A percentile compares a stretch with the other conserved stretches of the same genome.
Evolutionary conservation across 1,140 invertebrate genomes (phyloP).

Genomic region (Bombus superbus): DNA sequence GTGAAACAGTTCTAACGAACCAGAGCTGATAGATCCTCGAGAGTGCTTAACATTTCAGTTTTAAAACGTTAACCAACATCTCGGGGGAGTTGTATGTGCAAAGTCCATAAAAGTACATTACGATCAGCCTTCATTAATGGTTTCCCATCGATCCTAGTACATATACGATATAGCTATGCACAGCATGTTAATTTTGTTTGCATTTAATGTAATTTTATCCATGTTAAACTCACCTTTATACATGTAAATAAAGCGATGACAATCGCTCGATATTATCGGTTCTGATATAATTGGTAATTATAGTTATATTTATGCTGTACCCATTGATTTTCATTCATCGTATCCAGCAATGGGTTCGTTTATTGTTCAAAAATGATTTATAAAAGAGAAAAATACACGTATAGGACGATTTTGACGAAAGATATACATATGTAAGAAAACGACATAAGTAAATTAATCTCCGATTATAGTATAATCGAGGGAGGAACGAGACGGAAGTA

Average conservation of each 20-base stretch:
- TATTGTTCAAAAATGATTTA: too few relatives aligned
- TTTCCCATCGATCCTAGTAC: background rate
- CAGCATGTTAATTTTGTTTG: background rate
- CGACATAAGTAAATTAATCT: too few relatives aligned
- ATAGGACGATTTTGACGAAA: too few relatives aligned
- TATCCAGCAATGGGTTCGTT: too few relatives aligned
- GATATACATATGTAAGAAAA: too few relatives aligned
- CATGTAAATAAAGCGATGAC: background rate
- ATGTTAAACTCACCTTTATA: background rate
- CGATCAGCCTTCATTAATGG: background rate
- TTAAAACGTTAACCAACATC: conserved; percentile 22
- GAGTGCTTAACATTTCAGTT: conserved; percentile 52
- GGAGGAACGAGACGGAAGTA: too few relatives aligned
- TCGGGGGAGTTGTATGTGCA: conserved; percentile 28
- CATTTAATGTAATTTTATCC: background rate
- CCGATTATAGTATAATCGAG: too few relatives aligned
- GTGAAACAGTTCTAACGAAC: conserved; percentile 40
- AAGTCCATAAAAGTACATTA: conserved; percentile 31
- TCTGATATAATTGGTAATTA: background rate
- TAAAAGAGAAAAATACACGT: too few relatives aligned
- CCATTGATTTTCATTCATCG: background rate
- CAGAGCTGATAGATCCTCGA: background rate
- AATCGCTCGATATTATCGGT: background rate
- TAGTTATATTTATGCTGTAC: background rate
- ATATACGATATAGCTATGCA: background rate